phyloP scores from a whole-genome alignment of 2,888 invertebrate species.

The Pristionchus entomophagus region DNA sequence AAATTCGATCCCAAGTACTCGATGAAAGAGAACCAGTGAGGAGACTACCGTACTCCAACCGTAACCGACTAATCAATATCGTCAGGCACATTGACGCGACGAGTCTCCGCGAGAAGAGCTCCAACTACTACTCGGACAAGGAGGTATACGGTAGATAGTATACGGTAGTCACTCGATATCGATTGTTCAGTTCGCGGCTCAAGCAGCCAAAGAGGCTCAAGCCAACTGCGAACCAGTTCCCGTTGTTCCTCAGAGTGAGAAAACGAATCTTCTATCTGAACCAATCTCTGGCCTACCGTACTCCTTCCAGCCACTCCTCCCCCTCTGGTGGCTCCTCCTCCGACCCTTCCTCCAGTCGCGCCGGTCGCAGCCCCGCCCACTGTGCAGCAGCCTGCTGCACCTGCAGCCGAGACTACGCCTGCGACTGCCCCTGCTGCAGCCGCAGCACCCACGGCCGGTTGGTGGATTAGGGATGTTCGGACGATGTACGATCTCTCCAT shows the following conservation, averaged over 20 bases:
- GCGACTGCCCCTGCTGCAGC: too few relatives aligned
- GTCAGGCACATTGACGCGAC: slow-evolving; percentile 13
- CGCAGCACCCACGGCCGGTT: background rate
- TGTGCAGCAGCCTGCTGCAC: background rate
- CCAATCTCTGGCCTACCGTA: background rate
- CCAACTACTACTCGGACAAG: slow-evolving; percentile 26
- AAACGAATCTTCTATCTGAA: background rate
- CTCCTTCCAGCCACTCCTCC: background rate
- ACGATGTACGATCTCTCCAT: background rate
- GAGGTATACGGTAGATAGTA: background rate
- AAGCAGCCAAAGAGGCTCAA: background rate
- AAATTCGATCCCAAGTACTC: background rate
- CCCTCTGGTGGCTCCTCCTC: background rate
- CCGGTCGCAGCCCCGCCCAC: background rate
- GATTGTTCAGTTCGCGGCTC: background rate
- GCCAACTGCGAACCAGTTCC: slow-evolving; percentile 1
- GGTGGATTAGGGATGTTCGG: too few relatives aligned
- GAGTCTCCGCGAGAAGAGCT: slow-evolving; percentile 34
- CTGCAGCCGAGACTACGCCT: background rate
- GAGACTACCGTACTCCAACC: background rate
- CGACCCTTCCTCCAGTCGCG: background rate
- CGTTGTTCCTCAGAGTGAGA: background rate
- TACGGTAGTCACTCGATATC: background rate
- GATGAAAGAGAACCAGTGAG: background rate
- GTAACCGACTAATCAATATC: background rate